These are phyloP conservation scores for Platanista minor DNA, from an alignment of 2,113 vertebrate genomes.

Conservation along the genomic window DNA sequence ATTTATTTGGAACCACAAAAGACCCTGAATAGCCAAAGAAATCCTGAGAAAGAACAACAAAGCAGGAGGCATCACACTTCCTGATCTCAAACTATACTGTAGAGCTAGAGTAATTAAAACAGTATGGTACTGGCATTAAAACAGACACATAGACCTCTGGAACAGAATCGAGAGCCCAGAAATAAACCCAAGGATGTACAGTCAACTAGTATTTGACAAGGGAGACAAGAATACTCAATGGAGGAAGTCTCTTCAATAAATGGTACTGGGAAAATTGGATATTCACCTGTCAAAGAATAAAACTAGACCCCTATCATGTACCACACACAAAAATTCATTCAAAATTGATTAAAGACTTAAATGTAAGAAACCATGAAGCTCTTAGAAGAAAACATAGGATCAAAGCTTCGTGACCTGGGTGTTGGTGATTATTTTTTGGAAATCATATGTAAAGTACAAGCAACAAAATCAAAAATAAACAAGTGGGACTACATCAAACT, in stretches of 20 bases:
- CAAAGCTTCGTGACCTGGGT: not conserved
- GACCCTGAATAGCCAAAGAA: not conserved
- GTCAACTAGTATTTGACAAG: not conserved
- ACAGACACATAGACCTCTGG: not conserved
- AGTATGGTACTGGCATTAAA: not conserved
- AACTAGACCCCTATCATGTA: not conserved
- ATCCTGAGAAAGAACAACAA: not conserved
- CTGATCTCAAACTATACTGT: not conserved
- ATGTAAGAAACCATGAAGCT: not conserved
- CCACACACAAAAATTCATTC: not conserved
- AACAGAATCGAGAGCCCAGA: not conserved
- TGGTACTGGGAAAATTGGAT: not conserved
- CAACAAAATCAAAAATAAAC: not conserved
- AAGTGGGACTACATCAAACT: not conserved
- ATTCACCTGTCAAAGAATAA: not conserved
- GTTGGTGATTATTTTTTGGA: not conserved
- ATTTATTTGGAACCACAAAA: not conserved
- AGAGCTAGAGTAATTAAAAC: not conserved
- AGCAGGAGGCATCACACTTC: not conserved
- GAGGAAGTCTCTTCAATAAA: not conserved
- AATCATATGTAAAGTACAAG: not conserved
- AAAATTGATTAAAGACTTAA: not conserved
- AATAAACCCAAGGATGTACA: not conserved
- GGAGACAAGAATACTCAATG: not conserved
- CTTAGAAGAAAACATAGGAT: not conserved